phyloP scores from a whole-genome alignment of 2,888 invertebrate genomes.

The Oscheius sp. region DNA sequence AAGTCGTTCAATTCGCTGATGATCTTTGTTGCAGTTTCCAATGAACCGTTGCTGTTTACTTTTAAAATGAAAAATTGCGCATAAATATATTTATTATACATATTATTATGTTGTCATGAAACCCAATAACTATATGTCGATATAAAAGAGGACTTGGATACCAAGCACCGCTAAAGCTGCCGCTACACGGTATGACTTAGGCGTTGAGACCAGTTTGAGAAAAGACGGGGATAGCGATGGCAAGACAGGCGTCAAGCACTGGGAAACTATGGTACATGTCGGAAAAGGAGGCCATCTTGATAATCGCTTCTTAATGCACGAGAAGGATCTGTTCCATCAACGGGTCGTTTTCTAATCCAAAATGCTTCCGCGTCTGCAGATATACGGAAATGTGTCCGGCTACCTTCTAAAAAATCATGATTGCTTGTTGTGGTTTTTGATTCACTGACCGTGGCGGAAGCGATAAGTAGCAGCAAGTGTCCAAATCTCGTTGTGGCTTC shows the following conservation, averaged over 20 bases:
- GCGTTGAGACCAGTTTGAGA: conserved; percentile 24
- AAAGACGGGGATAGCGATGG: conserved; percentile 17
- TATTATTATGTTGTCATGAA: conserved; percentile 12
- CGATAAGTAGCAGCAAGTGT: conserved; percentile 57
- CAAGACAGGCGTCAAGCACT: conserved; percentile 10
- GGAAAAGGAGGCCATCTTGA: not conserved
- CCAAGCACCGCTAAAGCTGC: conserved; percentile 21
- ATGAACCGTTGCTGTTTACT: not conserved
- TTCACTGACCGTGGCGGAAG: conserved; percentile 60
- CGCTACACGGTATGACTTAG: conserved; percentile 23
- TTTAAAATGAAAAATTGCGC: not conserved
- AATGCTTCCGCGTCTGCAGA: conserved; percentile 47
- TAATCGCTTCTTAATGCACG: conserved; percentile 5
- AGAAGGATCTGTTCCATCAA: conserved; percentile 43
- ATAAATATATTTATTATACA: conserved; percentile 3
- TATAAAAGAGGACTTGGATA: conserved; percentile 10
- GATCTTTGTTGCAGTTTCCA: conserved; percentile 26
- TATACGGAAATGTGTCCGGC: conserved; percentile 47
- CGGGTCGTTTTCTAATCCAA: conserved; percentile 39
- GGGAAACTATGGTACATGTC: not conserved
- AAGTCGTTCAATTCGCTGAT: not conserved
- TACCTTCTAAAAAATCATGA: conserved; percentile 52
- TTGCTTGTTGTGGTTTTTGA: conserved; percentile 11
- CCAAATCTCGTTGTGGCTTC: conserved; percentile 63
- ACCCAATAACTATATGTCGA: not conserved